Evolutionary conservation across 1,140 invertebrate genomes (phyloP).

Genomic region (Euschistus heros): DNA sequence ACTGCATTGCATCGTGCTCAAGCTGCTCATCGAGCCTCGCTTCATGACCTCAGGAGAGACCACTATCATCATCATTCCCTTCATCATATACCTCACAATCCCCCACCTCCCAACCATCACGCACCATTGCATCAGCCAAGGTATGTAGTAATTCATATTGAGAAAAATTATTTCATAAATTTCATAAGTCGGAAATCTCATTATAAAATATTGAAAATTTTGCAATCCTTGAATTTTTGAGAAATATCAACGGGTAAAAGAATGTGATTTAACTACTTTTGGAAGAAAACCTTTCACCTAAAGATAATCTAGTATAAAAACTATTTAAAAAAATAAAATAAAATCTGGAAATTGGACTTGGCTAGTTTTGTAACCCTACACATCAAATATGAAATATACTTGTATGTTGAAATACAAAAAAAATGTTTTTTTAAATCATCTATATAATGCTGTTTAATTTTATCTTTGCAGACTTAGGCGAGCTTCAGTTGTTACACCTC

Average conservation of each 20-base stretch:
- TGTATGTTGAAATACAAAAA: not conserved
- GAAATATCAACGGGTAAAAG: no score
- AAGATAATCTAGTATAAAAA: no score
- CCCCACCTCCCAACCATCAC: conserved; percentile 7
- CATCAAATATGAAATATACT: not conserved
- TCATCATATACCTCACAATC: conserved; percentile 20
- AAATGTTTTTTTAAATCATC: not conserved
- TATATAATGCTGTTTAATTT: not conserved
- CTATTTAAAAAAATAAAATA: no score
- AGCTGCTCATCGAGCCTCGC: conserved; percentile 30
- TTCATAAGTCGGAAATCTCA: no score
- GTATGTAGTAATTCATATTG: not conserved
- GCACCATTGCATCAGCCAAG: conserved; percentile 13
- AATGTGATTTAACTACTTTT: no score
- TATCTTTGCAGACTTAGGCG: conserved; percentile 8
- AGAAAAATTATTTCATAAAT: no score
- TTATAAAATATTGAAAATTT: no score
- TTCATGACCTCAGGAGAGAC: conserved; percentile 32
- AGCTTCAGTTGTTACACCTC: conserved; percentile 23
- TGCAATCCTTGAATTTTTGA: no score
- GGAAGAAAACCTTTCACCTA: no score
- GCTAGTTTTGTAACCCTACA: no score
- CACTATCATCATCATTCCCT: conserved; percentile 14
- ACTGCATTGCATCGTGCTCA: conserved; percentile 30
- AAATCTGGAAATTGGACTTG: no score